Percentiles rank a stretch among this genome's conserved stretches.
Conservation (phyloP, 2,113 vertebrate genomes). For the Halichoeres trimaculatus region DNA sequence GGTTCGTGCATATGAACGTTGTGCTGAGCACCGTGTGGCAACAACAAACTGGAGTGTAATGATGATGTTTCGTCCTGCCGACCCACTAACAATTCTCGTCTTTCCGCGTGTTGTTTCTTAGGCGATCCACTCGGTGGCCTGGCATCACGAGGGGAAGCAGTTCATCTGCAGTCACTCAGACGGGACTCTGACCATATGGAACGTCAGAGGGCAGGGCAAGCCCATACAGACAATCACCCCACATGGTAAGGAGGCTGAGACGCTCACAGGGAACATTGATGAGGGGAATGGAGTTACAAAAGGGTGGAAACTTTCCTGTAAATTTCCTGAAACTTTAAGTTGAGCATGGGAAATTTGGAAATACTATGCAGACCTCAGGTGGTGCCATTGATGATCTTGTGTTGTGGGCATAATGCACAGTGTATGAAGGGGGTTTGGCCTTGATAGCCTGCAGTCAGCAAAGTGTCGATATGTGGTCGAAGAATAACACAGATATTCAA, state of each 20-base stretch:
- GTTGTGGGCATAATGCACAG: no score
- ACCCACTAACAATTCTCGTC: slow-evolving; percentile 27
- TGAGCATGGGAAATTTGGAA: no score
- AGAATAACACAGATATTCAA: no score
- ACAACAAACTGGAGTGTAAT: slow-evolving; percentile 10
- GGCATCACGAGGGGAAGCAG: slow-evolving; percentile 99
- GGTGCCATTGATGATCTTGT: no score
- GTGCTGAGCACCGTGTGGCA: slow-evolving; percentile 22
- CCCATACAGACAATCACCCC: slow-evolving; percentile 98
- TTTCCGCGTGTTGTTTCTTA: slow-evolving; percentile 72
- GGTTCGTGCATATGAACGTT: slow-evolving; percentile 33
- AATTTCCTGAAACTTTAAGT: no score
- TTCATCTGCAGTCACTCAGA: slow-evolving; percentile 99
- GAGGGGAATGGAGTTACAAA: no score
- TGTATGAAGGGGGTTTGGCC: no score
- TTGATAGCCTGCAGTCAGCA: no score
- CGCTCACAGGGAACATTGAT: slow-evolving; percentile 6
- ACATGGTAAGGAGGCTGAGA: slow-evolving; percentile 88
- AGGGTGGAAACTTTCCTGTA: no score
- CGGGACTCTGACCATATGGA: slow-evolving; percentile 98
- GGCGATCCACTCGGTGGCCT: slow-evolving; percentile 98
- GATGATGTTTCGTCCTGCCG: slow-evolving; percentile 41
- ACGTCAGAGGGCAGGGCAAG: slow-evolving; percentile 92
- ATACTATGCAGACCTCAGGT: no score
- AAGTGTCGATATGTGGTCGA: no score